phyloP scores from a whole-genome alignment of 2,797 vertebrate species.

The Poeciliopsis infans region DNA sequence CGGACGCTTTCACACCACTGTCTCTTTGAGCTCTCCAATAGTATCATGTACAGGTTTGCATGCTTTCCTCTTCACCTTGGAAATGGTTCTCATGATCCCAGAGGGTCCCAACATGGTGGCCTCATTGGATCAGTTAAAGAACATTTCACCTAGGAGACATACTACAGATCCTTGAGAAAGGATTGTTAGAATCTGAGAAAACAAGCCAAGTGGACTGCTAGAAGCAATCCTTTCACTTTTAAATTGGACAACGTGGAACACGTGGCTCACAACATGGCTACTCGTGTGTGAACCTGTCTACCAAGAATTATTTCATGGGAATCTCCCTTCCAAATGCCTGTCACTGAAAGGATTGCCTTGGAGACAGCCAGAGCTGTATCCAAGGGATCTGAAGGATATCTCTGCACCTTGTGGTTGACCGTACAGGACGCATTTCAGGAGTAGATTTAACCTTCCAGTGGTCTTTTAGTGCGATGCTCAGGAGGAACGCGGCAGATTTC shows the following conservation, averaged over 20 bases:
- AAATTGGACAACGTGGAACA: neutral
- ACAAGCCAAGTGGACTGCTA: neutral
- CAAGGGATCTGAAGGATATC: neutral
- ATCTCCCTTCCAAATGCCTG: neutral
- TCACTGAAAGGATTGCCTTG: neutral
- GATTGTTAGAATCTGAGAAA: neutral
- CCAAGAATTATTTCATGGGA: neutral
- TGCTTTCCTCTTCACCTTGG: constrained; percentile 1
- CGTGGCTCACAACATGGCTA: neutral
- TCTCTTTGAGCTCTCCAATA: constrained; percentile 12
- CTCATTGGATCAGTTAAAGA: neutral
- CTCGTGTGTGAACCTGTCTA: neutral
- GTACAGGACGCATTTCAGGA: neutral
- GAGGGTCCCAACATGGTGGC: constrained; percentile 25
- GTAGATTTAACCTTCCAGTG: neutral
- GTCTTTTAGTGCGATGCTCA: neutral
- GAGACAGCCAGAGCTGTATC: neutral
- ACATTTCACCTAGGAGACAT: neutral
- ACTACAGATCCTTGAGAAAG: neutral
- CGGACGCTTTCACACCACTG: constrained; percentile 23
- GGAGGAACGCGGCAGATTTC: too few relatives aligned
- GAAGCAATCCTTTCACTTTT: neutral
- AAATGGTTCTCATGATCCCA: neutral
- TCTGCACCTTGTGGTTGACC: neutral
- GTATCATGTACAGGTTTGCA: constrained; percentile 13